Base-by-base conservation (phyloP, 2,797 vertebrate genomes). In the Trachops cirrhosus region DNA sequence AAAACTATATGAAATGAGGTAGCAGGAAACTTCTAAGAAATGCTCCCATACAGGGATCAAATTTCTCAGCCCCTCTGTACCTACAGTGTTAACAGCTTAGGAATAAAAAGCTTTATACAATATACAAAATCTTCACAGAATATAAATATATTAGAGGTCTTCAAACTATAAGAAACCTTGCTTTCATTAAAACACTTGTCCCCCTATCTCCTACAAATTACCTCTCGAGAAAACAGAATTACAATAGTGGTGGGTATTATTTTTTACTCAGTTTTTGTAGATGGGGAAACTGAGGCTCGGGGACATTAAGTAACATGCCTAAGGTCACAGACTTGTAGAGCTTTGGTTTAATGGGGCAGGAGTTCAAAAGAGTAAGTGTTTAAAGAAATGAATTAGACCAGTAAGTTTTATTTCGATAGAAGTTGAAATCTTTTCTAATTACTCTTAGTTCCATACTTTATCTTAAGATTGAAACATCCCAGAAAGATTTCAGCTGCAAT, bases 211-310 rank as follows among this genome's bases (percentile, higher is more conserved):
- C 73, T 96, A 92, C 86, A 88, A 86, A 87, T 87, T 46, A 67
- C 21, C 68, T 64, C 52, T 21, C 77, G 78, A 82, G 29, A 87
- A 57, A 15, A 70, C 0, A 86, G 39, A 73, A 85, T 95, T 75
- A 85, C 86, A 89, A 67, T 59, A 64, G 91, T 21, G 29, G 26
- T 83, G 70, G 32, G 18, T 87, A 71, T 85, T 62, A 57, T 34
- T 73, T 85, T 86, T 78, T 68, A 71, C 34, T 91, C 80, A 80
- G 9, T 22, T 75, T 82, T 97, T 91, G 83, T 82, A 62, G 14
- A n/a, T 37, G 54, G 70, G 57, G 44, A 94, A 93, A 89, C 54
- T 78, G 70, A 93, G 48, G 54, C 74, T 89, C 70, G 87, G 37
- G 39, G 39, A 50, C 29, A 86, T 62, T 91, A 80, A 67, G 34